These are phyloP conservation scores for Ethmia dodecea DNA, from an alignment of 2,888 invertebrate genomes.

Conservation along the genomic window DNA sequence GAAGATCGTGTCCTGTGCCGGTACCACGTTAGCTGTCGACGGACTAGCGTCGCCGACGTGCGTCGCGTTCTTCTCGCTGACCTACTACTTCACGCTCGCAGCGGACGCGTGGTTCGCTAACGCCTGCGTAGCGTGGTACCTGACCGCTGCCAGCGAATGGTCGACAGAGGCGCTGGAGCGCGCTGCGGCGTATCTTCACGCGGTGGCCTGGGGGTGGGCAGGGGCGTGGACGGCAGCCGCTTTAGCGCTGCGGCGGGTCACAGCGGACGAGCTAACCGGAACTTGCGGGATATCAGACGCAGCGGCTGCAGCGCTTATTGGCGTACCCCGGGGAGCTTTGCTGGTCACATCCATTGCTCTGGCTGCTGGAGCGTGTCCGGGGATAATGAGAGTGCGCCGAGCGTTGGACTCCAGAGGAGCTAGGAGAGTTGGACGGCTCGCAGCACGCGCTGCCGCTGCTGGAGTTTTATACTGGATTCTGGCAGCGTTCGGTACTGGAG, in stretches of 20 bases:
- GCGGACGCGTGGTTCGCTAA: slow-evolving; percentile 93
- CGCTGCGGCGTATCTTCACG: slow-evolving; percentile 90
- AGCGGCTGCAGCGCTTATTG: slow-evolving; percentile 79
- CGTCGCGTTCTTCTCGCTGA: slow-evolving; percentile 84
- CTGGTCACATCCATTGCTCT: slow-evolving; percentile 84
- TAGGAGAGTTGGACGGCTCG: slow-evolving; percentile 82
- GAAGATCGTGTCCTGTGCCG: slow-evolving; percentile 48
- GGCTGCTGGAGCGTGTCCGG: slow-evolving; percentile 85
- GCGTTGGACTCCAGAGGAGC: slow-evolving; percentile 77
- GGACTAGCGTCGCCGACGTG: slow-evolving; percentile 78
- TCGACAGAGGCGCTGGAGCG: slow-evolving; percentile 94
- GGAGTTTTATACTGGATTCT: slow-evolving; percentile 86
- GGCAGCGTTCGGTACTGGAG: slow-evolving; percentile 84
- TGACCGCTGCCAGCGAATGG: slow-evolving; percentile 95
- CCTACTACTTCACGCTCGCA: slow-evolving; percentile 88
- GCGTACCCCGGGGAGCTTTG: slow-evolving; percentile 79
- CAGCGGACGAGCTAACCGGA: slow-evolving; percentile 88
- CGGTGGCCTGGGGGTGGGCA: slow-evolving; percentile 92
- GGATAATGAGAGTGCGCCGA: slow-evolving; percentile 85
- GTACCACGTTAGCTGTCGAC: slow-evolving; percentile 60
- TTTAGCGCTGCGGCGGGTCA: slow-evolving; percentile 86
- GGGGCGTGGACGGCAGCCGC: slow-evolving; percentile 91
- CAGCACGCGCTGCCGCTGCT: slow-evolving; percentile 87
- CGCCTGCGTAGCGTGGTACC: slow-evolving; percentile 92
- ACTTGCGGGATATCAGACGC: slow-evolving; percentile 85